Percentiles rank a stretch among this genome's conserved stretches.
Conservation (phyloP, 2,888 invertebrate genomes). For the Nesidiocoris tenuis region DNA sequence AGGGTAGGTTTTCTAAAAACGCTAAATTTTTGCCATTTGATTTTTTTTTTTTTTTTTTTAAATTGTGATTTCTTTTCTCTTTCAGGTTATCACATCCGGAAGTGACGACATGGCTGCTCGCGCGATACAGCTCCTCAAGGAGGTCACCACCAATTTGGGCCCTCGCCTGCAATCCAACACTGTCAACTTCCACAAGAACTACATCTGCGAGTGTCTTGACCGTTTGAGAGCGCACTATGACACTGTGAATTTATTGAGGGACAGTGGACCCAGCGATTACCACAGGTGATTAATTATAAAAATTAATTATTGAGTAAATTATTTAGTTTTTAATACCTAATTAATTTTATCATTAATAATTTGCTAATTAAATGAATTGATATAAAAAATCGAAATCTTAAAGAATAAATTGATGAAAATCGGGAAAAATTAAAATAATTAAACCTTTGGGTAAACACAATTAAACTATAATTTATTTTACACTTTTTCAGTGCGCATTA, state of each 20-base stretch:
- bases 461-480: too few species aligned
- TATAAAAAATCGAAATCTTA: too few species aligned
- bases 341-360: too few species aligned
- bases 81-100: slow-evolving; percentile 77
- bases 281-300: slow-evolving; percentile 44
- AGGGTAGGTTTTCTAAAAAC: slow-evolving; percentile 61
- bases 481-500: too few species aligned
- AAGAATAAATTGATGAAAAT: too few species aligned
- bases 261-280: slow-evolving; percentile 45
- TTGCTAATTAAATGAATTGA: too few species aligned
- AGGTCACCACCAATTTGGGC: slow-evolving; percentile 91
- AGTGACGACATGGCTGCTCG: slow-evolving; percentile 90
- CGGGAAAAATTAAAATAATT: too few species aligned
- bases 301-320: too few species aligned
- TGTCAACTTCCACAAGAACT: slow-evolving; percentile 85
- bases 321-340: too few species aligned
- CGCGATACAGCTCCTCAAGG: slow-evolving; percentile 86
- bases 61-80: too few species aligned
- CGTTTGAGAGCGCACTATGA: slow-evolving; percentile 82
- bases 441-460: too few species aligned
- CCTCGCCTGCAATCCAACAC: slow-evolving; percentile 76
- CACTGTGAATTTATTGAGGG: slow-evolving; percentile 65
- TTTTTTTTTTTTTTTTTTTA: background rate
- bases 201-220: slow-evolving; percentile 88
- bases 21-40: background rate